Base-by-base conservation (phyloP, 2,113 vertebrate genomes). In the Phaethornis superciliosus region DNA sequence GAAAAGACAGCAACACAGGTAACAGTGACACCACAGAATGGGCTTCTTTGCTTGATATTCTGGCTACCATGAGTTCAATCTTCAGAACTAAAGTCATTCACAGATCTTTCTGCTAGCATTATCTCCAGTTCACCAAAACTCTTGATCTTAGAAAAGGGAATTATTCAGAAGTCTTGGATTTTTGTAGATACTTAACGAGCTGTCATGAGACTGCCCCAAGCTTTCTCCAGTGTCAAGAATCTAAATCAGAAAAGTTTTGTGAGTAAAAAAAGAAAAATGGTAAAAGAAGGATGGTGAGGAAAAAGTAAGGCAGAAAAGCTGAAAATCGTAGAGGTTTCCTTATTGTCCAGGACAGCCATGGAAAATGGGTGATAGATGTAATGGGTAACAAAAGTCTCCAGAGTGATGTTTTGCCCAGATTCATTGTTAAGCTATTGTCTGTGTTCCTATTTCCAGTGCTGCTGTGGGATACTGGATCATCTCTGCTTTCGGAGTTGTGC, bases 1-100 rank as follows among this genome's bases (percentile, higher is more conserved):
- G 98, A 98, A 27, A 97, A 96, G 82, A 47, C 60, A 5, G 72
- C 70, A 5, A 90, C 93, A 40, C 97, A 97, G 98, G 98, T 98
- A 98, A 87, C 54, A 35, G 15, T 21, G 40, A 12, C 47, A 28
- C 32, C 8, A 7, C 42, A 27, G 56, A 27, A 28, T 3, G 9
- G 22, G 7, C 52, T 67, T 6, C 42, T 88, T 51, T 42, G 20
- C 47, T 44, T 55, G 21, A 7, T 27, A 16, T 47, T 19, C 51
- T 67, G 16, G 37, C 20, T 81, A 2, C 64, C 51, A 5, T 76
- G 51, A 40, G 13, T 65, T 65, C 51, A 6, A 77, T 76, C 32
- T 5, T 56, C 35, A 35, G 44, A 67, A 9, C 30, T 65, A 9
- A 60, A 72, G 68, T n/a, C 20, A 37, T n/a, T 86, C 59, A 16